Evolutionary conservation across 2,888 invertebrate species (phyloP), one percentile per base, ranked within the genome.

Genomic region (Pocota personata): DNA sequence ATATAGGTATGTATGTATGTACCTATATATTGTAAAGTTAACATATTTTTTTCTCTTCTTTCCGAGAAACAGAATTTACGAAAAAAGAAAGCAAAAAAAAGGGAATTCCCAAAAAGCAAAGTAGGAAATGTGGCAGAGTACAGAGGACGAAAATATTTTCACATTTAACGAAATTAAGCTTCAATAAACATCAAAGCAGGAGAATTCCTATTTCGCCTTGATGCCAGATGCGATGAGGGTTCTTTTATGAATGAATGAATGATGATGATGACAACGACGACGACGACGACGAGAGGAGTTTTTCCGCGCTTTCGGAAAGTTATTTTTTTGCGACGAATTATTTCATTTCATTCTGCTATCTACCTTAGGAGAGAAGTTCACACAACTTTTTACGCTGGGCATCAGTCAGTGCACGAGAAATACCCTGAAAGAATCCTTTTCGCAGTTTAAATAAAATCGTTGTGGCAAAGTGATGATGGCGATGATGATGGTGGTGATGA

Each of bases 121-220:
- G 46, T 48, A 35, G 16, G 40, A 58, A 73, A 32, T 60, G 21
- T 50, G 67, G 40, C 16, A 66, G 19, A 43, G 52, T 50, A 46
- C 60, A 75, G 43, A 52, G 60, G 16, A 67, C 48, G 43, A 67
- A 80, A 80, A 75, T 67, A 75, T 80, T 75, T 80, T 67, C 50
- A 48, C 80, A 80, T 80, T 80, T 80, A 80, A 80, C 75, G 32
- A 82, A 64, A 82, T 82, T 82, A 82, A 64, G 76, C 69, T 71
- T 71, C 69, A 69, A 52, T 64, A 77, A 71, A 82, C 82, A 82
- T 82, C 82, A 82, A 82, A 82, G 77, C 64, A 35, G 58, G 16
- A 24, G 75, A 82, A 76, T 76, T 82, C 40, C 73, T 73, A 73
- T 80, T 66, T 58, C 73, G 16, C 66, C 73, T 66, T 80, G 58